Evolutionary conservation across 1,140 invertebrate species (phyloP).

Genomic region (Penaeus japonicus): DNA sequence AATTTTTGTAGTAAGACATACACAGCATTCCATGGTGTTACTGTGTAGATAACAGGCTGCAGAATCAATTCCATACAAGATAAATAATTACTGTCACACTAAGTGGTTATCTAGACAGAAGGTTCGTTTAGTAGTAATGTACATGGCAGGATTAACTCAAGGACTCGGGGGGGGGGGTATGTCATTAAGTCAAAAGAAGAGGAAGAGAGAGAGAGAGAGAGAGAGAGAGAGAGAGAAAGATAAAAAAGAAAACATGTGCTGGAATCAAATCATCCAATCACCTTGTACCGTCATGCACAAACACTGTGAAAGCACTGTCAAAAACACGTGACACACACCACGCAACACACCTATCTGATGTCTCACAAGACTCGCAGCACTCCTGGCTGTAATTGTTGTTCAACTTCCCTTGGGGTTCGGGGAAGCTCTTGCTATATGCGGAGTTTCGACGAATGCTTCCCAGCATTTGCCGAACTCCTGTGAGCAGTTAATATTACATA

Average conservation of each 20-base stretch:
- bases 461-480: conserved; percentile 47
- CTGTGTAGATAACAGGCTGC: too few species aligned
- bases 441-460: conserved; percentile 47
- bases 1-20: too few species aligned
- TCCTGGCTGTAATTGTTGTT: conserved; percentile 30
- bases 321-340: not conserved
- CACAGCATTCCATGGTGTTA: too few species aligned
- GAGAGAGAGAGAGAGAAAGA: not conserved
- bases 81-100: too few species aligned
- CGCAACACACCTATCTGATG: conserved; percentile 17
- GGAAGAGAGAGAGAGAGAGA: not conserved
- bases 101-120: too few species aligned
- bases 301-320: not conserved
- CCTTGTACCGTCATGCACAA: not conserved
- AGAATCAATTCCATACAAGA: too few species aligned
- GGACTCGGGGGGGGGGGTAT: too few species aligned
- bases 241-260: not conserved
- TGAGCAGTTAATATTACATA: not conserved
- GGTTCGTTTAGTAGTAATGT: too few species aligned
- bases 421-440: conserved; percentile 39
- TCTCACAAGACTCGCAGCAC: conserved; percentile 28
- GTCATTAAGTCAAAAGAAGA: too few species aligned
- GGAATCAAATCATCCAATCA: not conserved
- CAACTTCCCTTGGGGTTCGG: conserved; percentile 9
- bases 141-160: too few species aligned